phyloP scores from a whole-genome alignment of 2,113 vertebrate species.

The Mobula birostris region DNA sequence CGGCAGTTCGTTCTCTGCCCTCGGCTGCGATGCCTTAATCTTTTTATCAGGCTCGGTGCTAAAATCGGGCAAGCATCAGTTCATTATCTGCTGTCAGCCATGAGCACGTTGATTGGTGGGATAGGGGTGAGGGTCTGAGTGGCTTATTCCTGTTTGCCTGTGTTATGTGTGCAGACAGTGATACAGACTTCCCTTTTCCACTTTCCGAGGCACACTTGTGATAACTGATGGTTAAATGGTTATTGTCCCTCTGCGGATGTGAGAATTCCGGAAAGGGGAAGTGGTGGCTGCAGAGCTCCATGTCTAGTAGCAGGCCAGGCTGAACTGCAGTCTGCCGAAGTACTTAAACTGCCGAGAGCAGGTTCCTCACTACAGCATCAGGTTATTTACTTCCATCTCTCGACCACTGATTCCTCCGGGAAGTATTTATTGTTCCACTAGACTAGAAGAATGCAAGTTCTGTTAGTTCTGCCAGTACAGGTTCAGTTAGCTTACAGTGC shows the following conservation, averaged over 20 bases:
- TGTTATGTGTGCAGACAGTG: background rate
- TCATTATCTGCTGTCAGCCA: too few relatives aligned
- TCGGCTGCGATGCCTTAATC: too few relatives aligned
- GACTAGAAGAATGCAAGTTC: background rate
- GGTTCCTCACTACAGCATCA: background rate
- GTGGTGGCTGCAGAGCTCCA: background rate
- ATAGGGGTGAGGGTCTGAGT: too few relatives aligned
- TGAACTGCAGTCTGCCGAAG: background rate
- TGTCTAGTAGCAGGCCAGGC: background rate
- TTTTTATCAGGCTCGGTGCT: too few relatives aligned
- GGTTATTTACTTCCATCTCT: background rate
- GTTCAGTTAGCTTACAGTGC: background rate
- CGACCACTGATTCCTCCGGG: background rate
- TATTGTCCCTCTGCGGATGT: background rate
- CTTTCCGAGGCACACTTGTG: background rate
- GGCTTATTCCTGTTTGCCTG: too few relatives aligned
- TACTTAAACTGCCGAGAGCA: background rate
- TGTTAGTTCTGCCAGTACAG: background rate
- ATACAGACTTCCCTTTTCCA: background rate
- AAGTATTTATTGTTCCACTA: background rate
- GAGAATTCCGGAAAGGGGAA: background rate
- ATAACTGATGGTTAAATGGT: background rate
- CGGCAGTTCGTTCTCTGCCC: too few relatives aligned
- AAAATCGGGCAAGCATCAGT: too few relatives aligned
- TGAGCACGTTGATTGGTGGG: too few relatives aligned